phyloP scores from a whole-genome alignment of 2,888 invertebrate genomes.

The Pachliopta kotzebuea region DNA sequence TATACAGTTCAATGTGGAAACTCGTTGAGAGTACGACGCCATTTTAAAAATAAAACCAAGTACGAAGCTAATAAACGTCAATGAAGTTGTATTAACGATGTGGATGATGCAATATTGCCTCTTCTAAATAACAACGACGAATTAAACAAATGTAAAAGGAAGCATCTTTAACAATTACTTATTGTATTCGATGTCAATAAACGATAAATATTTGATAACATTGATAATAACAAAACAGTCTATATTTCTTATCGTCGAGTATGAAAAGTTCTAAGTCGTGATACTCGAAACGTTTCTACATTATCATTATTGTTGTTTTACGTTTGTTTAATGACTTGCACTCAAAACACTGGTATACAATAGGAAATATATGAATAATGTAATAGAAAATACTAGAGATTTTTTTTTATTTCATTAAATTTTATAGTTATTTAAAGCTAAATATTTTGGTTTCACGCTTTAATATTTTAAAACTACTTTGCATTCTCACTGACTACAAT shows the following conservation, averaged over 20 bases:
- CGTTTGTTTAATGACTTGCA: constrained; percentile 26
- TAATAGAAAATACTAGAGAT: too few species aligned
- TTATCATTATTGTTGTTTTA: constrained; percentile 7
- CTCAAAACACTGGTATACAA: constrained; percentile 13
- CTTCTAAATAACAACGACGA: neutral
- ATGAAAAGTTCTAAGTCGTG: constrained; percentile 5
- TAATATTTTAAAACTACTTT: neutral
- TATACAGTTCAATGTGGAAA: constrained; percentile 13
- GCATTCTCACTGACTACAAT: constrained; percentile 11
- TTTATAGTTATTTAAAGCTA: neutral
- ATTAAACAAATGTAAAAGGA: neutral
- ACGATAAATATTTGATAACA: neutral
- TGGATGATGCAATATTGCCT: neutral
- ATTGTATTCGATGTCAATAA: constrained; percentile 1
- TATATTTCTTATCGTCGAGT: neutral
- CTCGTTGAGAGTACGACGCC: constrained; percentile 17
- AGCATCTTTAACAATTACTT: neutral
- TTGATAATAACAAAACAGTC: neutral
- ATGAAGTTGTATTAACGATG: neutral
- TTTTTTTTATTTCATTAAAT: neutral
- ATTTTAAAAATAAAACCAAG: neutral
- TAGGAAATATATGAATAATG: too few species aligned
- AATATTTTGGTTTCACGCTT: neutral
- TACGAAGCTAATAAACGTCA: neutral
- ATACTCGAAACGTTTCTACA: constrained; percentile 16